phyloP scores from a whole-genome alignment of 1,140 invertebrate genomes.

The Zophobas atratus region DNA sequence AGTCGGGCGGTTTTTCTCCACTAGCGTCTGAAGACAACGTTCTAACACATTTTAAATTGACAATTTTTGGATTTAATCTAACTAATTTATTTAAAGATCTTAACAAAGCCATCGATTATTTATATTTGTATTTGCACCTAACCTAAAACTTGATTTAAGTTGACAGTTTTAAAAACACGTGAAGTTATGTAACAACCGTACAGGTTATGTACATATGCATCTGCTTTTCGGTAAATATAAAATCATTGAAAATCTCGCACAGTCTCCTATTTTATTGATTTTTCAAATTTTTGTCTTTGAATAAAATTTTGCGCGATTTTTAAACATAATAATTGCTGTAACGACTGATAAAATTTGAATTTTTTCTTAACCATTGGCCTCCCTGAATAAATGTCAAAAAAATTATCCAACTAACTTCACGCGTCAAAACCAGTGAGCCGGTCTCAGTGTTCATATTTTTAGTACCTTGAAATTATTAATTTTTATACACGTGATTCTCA shows the following conservation, averaged over 20 bases:
- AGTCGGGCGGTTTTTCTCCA: constrained; percentile 18
- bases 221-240: no score
- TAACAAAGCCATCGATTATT: constrained; percentile 22
- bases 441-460: constrained; percentile 28
- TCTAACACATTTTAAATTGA: background rate
- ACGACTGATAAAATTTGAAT: no score
- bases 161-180: no score
- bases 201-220: no score
- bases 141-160: background rate
- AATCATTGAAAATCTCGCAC: no score
- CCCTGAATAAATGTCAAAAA: constrained; percentile 1
- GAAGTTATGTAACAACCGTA: no score
- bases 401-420: constrained; percentile 1
- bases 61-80: constrained; percentile 6
- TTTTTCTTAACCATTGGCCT: background rate
- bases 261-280: no score
- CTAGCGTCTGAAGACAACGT: constrained; percentile 7
- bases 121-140: constrained; percentile 4
- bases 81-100: background rate
- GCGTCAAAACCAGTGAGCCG: background rate
- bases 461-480: constrained; percentile 16
- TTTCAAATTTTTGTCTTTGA: no score
- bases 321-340: no score
- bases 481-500: constrained; percentile 16
- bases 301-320: no score